These are phyloP conservation scores for Spisula subtruncata DNA, from an alignment of 2,888 invertebrate genomes.

Conservation along the genomic window DNA sequence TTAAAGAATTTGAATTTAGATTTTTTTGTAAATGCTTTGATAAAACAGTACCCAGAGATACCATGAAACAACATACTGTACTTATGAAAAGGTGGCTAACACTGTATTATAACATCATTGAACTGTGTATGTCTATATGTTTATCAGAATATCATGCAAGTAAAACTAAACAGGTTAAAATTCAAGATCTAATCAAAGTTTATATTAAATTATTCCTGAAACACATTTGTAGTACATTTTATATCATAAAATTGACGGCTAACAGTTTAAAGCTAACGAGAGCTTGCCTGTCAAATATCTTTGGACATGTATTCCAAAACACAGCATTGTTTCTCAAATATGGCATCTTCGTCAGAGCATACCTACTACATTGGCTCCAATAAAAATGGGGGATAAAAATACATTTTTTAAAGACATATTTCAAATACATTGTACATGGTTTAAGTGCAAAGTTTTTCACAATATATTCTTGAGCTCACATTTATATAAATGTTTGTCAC, in stretches of 20 bases:
- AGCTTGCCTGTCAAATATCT: constrained; percentile 13
- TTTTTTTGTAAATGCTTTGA: too few species aligned
- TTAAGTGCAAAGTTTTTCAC: constrained; percentile 28
- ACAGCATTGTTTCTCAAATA: constrained; percentile 18
- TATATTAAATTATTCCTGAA: neutral
- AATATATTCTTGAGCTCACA: constrained; percentile 50
- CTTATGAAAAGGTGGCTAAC: too few species aligned
- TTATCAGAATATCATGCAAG: too few species aligned
- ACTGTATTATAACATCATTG: too few species aligned
- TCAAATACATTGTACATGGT: constrained; percentile 18
- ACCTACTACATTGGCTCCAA: neutral
- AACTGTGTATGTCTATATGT: too few species aligned
- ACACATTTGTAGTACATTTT: too few species aligned
- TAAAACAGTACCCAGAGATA: too few species aligned
- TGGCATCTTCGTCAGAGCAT: constrained; percentile 37
- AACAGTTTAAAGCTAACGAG: neutral
- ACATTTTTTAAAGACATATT: neutral
- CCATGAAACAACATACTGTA: too few species aligned
- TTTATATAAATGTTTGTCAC: constrained; percentile 29
- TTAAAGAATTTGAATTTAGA: too few species aligned
- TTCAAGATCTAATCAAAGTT: too few species aligned
- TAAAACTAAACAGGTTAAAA: too few species aligned
- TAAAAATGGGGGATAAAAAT: constrained; percentile 20
- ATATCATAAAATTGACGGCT: neutral
- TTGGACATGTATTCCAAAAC: constrained; percentile 28